Evolutionary conservation across 2,797 vertebrate genomes (phyloP).

Genomic region (Rhinella marina): DNA sequence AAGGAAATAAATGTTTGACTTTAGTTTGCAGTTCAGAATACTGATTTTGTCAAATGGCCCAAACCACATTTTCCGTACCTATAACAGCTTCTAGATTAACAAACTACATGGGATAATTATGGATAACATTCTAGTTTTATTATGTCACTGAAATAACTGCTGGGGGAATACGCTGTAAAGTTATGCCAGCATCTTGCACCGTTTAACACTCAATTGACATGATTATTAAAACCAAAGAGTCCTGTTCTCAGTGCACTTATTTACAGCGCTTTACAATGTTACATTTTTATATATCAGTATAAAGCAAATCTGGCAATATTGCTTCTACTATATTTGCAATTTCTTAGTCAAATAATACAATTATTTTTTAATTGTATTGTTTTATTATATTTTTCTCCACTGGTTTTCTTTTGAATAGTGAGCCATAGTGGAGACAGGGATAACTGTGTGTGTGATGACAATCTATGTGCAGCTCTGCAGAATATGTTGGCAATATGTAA

Average conservation of each 20-base stretch:
- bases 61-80: slow-evolving; percentile 52
- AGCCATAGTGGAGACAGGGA: too few relatives aligned
- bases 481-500: too few relatives aligned
- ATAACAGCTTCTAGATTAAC: slow-evolving; percentile 30
- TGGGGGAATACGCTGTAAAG: slow-evolving; percentile 19
- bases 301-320: background rate
- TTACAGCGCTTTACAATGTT: background rate
- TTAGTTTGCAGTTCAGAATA: slow-evolving; percentile 27
- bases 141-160: slow-evolving; percentile 32
- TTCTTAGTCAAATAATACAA: background rate
- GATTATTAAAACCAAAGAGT: slow-evolving; percentile 34
- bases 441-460: too few relatives aligned
- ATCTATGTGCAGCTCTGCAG: too few relatives aligned
- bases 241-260: background rate
- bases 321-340: background rate
- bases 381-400: too few relatives aligned
- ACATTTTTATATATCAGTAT: slow-evolving; percentile 5
- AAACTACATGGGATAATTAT: slow-evolving; percentile 30
- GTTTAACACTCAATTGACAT: slow-evolving; percentile 44
- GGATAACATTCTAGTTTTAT: slow-evolving; percentile 34
- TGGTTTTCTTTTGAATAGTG: too few relatives aligned
- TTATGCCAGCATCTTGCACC: slow-evolving; percentile 24
- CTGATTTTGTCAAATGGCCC: slow-evolving; percentile 37
- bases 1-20: slow-evolving; percentile 25
- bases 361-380: background rate